Percentiles rank a stretch among this genome's conserved stretches.
Evolutionary conservation across 2,113 vertebrate species (phyloP).

Genomic region (Empidonax traillii): DNA sequence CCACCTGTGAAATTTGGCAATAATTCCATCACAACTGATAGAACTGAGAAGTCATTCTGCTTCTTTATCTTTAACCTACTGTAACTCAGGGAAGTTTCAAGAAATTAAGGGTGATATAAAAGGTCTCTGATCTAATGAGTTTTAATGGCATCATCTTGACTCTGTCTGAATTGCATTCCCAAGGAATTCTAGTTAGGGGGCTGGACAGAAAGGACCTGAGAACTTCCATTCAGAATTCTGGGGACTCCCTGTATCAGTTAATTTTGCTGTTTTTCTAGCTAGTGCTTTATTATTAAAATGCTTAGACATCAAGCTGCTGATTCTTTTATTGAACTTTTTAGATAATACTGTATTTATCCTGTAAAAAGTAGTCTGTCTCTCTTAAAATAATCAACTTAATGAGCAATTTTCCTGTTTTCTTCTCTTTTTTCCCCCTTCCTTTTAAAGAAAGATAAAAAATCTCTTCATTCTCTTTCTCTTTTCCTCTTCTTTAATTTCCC

Average conservation of each 20-base stretch:
- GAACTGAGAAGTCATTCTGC: background rate
- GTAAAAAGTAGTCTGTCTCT: background rate
- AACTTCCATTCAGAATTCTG: background rate
- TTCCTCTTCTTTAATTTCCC: background rate
- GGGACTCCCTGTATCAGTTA: background rate
- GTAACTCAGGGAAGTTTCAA: background rate
- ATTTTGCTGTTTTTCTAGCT: background rate
- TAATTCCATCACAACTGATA: background rate
- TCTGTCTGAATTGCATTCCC: background rate
- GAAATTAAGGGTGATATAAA: background rate
- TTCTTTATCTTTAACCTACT: background rate
- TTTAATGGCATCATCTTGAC: background rate
- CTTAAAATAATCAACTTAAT: background rate
- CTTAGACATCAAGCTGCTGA: background rate
- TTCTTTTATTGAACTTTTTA: background rate
- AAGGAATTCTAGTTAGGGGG: background rate
- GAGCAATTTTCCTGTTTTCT: accelerated
- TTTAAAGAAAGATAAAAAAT: no score
- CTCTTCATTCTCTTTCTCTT: background rate
- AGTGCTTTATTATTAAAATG: background rate
- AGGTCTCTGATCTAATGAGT: background rate
- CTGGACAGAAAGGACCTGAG: background rate
- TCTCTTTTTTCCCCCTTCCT: background rate
- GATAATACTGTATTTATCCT: background rate
- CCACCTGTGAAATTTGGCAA: constrained; percentile 47